These are phyloP conservation scores for Murina feae DNA, from an alignment of 2,113 vertebrate genomes.

Conservation along the genomic window DNA sequence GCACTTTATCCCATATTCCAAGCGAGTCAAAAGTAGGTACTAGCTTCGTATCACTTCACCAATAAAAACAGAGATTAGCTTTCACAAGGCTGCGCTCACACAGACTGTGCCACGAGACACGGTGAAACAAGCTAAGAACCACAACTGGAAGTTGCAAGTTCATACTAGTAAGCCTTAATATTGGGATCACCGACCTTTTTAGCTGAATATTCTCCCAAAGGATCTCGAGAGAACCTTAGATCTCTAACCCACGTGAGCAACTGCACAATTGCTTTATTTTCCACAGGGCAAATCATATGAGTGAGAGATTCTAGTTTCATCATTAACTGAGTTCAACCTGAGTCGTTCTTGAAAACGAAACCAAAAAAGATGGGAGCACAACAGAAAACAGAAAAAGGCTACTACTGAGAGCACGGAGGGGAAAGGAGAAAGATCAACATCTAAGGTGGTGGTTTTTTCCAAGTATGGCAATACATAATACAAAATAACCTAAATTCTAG, in stretches of 20 bases:
- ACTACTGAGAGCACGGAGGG: neutral
- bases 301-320: neutral
- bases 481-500: neutral
- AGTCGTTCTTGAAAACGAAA: neutral
- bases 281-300: neutral
- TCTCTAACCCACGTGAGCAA: neutral
- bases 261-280: neutral
- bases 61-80: neutral
- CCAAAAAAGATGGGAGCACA: neutral
- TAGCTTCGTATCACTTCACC: neutral
- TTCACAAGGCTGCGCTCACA: neutral
- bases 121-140: neutral
- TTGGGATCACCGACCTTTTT: neutral
- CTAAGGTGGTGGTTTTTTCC: neutral
- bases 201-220: neutral
- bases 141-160: neutral
- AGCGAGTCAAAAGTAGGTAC: neutral
- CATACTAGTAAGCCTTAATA: neutral
- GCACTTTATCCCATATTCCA: neutral
- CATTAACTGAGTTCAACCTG: neutral
- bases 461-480: neutral
- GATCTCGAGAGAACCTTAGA: neutral
- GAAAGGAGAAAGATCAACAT: neutral
- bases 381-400: slow-evolving; percentile 22
- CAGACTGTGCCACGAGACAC: neutral